Conservation (phyloP, 2,888 invertebrate genomes). For the Andrena dorsata region DNA sequence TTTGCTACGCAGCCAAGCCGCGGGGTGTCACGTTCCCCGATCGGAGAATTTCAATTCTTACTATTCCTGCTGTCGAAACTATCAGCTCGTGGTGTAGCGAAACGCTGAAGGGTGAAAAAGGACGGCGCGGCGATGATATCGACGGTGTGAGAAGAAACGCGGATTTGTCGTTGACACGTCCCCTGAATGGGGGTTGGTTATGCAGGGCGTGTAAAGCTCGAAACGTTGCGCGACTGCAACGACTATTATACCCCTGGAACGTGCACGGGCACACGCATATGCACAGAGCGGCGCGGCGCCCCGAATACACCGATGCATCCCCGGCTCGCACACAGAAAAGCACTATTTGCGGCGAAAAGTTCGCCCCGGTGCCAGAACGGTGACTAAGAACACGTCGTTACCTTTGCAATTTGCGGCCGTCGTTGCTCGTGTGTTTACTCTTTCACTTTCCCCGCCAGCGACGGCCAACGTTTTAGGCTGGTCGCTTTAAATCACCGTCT, state of each 20-base stretch:
- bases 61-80: background rate
- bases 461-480: constrained; percentile 38
- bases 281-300: background rate
- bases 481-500: constrained; percentile 49
- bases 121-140: background rate
- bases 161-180: constrained; percentile 43
- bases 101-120: background rate
- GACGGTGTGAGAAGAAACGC: constrained; percentile 19
- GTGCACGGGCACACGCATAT: background rate
- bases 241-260: constrained; percentile 17
- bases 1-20: no score
- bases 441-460: constrained; percentile 27
- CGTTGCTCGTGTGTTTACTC: constrained; percentile 51
- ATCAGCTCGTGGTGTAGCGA: background rate
- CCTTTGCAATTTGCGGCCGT: constrained; percentile 52
- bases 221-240: constrained; percentile 50
- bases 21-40: no score
- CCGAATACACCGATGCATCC: background rate
- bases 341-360: constrained; percentile 64
- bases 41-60: no score
- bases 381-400: constrained; percentile 65
- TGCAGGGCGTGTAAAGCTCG: constrained; percentile 43
- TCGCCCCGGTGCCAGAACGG: constrained; percentile 49
- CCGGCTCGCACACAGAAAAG: background rate
- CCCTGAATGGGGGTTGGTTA: constrained; percentile 39